phyloP scores from a whole-genome alignment of 2,797 vertebrate genomes.

The Anguilla anguilla region DNA sequence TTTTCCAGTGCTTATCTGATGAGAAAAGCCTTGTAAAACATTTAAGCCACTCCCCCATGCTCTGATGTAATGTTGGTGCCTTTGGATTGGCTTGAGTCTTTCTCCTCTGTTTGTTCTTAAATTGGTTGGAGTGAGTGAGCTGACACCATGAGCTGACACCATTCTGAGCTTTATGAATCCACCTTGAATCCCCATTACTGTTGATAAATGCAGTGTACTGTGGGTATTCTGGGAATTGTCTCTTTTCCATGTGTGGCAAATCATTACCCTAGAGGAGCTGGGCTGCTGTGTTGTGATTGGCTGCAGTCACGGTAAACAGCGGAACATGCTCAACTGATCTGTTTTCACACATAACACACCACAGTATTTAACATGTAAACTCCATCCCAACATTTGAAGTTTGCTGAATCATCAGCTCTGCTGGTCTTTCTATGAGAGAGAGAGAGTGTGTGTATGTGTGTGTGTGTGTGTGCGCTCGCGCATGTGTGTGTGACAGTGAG shows the following conservation, averaged over 20 bases:
- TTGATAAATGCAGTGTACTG: not conserved
- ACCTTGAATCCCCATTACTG: not conserved
- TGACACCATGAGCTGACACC: not conserved
- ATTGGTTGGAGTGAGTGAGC: not conserved
- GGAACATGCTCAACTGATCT: slow-evolving; percentile 50
- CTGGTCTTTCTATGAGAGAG: not conserved
- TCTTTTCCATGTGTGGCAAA: not conserved
- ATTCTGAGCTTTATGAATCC: not conserved
- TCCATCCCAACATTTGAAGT: slow-evolving; percentile 40
- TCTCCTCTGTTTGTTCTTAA: not conserved
- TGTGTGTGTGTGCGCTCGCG: slow-evolving; percentile 3
- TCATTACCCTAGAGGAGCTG: not conserved
- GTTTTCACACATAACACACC: slow-evolving; percentile 67
- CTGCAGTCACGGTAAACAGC: slow-evolving; percentile 34
- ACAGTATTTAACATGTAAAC: slow-evolving; percentile 76
- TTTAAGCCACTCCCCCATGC: not conserved
- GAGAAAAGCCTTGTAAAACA: not conserved
- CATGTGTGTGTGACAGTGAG: slow-evolving; percentile 9
- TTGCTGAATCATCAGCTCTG: slow-evolving; percentile 24
- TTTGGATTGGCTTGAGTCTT: not conserved
- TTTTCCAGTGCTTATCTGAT: not conserved
- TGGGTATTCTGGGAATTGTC: not conserved
- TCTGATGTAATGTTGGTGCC: not conserved
- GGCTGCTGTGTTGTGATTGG: not conserved
- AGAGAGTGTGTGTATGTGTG: slow-evolving; percentile 6